Conservation (phyloP, 2,888 invertebrate species). For the Cryptophagus acutangulus region DNA sequence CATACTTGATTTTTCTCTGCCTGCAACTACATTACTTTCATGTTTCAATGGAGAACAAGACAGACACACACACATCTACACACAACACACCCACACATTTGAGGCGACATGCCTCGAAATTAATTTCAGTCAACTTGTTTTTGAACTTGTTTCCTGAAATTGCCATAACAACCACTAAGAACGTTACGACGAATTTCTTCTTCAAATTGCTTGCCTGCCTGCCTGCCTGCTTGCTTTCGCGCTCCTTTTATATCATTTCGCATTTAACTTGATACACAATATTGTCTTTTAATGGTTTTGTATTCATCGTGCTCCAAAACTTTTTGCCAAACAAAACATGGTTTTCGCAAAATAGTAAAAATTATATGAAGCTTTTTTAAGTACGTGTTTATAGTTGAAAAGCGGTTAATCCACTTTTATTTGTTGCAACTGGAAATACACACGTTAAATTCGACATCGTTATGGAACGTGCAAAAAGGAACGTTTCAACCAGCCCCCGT, state of each 20-base stretch:
- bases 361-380: slow-evolving; percentile 18
- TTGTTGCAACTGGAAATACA: slow-evolving; percentile 26
- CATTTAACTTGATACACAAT: too few relatives aligned
- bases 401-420: slow-evolving; percentile 29
- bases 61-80: too few relatives aligned
- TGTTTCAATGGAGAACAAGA: slow-evolving; percentile 3
- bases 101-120: slow-evolving; percentile 5
- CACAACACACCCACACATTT: too few relatives aligned
- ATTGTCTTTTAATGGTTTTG: too few relatives aligned
- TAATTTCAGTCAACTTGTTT: slow-evolving; percentile 1
- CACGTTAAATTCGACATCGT: slow-evolving; percentile 24
- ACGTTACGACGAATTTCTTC: too few relatives aligned
- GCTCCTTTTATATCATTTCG: too few relatives aligned
- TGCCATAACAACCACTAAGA: slow-evolving; percentile 8
- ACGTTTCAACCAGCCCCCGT: slow-evolving; percentile 13
- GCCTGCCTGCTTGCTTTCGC: too few relatives aligned
- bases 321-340: too few relatives aligned
- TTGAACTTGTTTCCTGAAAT: slow-evolving; percentile 9
- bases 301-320: too few relatives aligned
- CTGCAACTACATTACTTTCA: slow-evolving; percentile 2
- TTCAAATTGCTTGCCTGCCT: too few relatives aligned
- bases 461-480: slow-evolving; percentile 26
- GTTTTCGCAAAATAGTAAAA: too few relatives aligned
- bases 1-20: slow-evolving; percentile 8
- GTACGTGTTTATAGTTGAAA: slow-evolving; percentile 23